phyloP scores from a whole-genome alignment of 2,797 vertebrate species.

The Toxotes lorentzi region DNA sequence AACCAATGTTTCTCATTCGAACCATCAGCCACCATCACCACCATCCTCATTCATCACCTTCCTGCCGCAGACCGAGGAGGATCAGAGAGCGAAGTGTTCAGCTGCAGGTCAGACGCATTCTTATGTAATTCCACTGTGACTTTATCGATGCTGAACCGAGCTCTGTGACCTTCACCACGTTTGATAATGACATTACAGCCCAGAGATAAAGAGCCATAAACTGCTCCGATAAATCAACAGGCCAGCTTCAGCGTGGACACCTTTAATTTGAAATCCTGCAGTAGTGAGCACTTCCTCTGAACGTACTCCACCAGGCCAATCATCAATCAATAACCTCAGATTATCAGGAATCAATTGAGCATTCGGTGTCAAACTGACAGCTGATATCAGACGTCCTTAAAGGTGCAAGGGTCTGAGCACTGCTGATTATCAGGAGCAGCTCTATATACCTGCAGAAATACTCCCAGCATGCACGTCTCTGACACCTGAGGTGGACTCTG shows the following conservation, averaged over 20 bases:
- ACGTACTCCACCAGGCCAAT: neutral
- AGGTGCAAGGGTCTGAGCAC: slow-evolving; percentile 29
- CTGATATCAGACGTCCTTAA: neutral
- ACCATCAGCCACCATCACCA: too few species aligned
- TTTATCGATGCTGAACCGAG: neutral
- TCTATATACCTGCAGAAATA: too few species aligned
- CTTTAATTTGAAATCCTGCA: slow-evolving; percentile 29
- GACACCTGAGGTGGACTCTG: neutral
- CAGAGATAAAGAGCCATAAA: slow-evolving; percentile 44
- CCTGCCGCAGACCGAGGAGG: too few species aligned
- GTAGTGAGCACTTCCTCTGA: neutral
- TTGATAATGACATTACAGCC: slow-evolving; percentile 14
- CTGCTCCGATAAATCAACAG: neutral
- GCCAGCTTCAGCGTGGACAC: neutral
- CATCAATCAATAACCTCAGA: slow-evolving; percentile 11
- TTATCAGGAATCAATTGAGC: slow-evolving; percentile 3
- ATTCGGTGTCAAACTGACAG: neutral
- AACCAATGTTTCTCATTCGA: too few species aligned
- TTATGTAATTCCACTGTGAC: neutral
- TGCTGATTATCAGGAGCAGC: slow-evolving; percentile 24
- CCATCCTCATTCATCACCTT: too few species aligned
- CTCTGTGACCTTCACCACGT: neutral
- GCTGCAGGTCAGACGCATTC: neutral
- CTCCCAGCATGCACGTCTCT: slow-evolving; percentile 27
- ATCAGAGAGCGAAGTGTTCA: neutral